These are phyloP conservation scores for Crocodylus rhombifer DNA, from an alignment of 2,797 vertebrate genomes.

Conservation along the genomic window DNA sequence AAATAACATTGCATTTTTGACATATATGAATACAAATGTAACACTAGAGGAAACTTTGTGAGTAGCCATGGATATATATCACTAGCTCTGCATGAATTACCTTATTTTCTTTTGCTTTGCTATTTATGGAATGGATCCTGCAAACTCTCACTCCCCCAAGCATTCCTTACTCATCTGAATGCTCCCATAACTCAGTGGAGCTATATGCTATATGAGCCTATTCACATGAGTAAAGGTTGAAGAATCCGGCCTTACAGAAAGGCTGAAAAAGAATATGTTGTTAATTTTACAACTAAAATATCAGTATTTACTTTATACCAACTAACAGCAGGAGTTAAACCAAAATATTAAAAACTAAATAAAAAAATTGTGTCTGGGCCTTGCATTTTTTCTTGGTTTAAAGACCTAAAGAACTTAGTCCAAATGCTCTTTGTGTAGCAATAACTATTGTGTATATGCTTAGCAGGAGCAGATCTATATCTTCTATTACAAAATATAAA, in stretches of 20 bases:
- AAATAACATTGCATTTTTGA: conserved; percentile 73
- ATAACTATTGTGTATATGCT: accelerated
- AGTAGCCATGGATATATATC: conserved; percentile 52
- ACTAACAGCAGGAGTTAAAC: neutral
- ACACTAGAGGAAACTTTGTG: conserved; percentile 67
- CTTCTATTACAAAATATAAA: neutral
- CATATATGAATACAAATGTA: conserved; percentile 74
- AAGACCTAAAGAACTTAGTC: neutral
- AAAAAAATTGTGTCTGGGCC: neutral
- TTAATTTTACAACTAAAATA: conserved; percentile 15
- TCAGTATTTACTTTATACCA: neutral
- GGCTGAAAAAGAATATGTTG: conserved; percentile 24
- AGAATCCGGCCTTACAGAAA: neutral
- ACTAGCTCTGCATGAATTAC: conserved; percentile 42
- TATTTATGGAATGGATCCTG: conserved; percentile 46
- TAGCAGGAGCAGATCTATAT: neutral
- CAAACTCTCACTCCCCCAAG: conserved; percentile 62
- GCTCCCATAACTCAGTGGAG: neutral
- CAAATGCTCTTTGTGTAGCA: neutral
- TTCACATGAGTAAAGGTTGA: neutral
- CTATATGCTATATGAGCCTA: neutral
- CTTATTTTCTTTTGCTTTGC: conserved; percentile 50
- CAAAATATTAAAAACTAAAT: neutral
- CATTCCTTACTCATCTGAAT: conserved; percentile 16
- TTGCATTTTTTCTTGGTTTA: neutral